phyloP scores from a whole-genome alignment of 2,888 invertebrate species.

The Sarcophaga variegata region DNA sequence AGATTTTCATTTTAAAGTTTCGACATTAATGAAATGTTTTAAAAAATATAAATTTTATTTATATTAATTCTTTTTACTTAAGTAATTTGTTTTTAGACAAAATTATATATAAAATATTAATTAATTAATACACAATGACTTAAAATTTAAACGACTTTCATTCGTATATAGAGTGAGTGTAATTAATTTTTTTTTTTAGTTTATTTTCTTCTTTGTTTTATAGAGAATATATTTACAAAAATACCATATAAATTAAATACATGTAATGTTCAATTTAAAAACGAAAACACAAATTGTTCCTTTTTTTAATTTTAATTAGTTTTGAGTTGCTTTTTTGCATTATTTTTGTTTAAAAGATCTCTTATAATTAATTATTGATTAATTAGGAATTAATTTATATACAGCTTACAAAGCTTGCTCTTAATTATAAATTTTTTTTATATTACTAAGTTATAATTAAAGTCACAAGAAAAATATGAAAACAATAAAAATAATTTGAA shows the following conservation, averaged over 20 bases:
- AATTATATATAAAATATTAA: conserved; percentile 61
- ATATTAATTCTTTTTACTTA: conserved; percentile 57
- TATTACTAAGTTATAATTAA: conserved; percentile 40
- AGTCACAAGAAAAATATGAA: conserved; percentile 19
- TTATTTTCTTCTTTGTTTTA: no score
- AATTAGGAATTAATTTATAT: conserved; percentile 64
- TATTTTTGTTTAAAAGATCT: conserved; percentile 40
- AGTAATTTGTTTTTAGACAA: conserved; percentile 47
- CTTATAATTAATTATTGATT: conserved; percentile 63
- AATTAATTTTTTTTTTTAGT: conserved; percentile 13
- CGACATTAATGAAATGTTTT: conserved; percentile 66
- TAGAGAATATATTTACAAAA: conserved; percentile 8
- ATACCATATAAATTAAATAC: neutral
- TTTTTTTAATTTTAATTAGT: conserved; percentile 20
- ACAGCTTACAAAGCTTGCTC: conserved; percentile 66
- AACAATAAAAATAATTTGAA: conserved; percentile 41
- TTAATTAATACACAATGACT: conserved; percentile 49
- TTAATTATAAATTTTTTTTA: conserved; percentile 33
- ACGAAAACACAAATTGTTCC: neutral
- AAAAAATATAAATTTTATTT: conserved; percentile 69
- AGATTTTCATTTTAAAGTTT: conserved; percentile 29
- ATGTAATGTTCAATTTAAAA: no score
- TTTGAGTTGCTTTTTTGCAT: neutral
- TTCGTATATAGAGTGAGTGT: conserved; percentile 19
- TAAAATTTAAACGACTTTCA: conserved; percentile 53